Evolutionary conservation across 2,113 vertebrate species (phyloP).

Genomic region (Xenus cinereus): DNA sequence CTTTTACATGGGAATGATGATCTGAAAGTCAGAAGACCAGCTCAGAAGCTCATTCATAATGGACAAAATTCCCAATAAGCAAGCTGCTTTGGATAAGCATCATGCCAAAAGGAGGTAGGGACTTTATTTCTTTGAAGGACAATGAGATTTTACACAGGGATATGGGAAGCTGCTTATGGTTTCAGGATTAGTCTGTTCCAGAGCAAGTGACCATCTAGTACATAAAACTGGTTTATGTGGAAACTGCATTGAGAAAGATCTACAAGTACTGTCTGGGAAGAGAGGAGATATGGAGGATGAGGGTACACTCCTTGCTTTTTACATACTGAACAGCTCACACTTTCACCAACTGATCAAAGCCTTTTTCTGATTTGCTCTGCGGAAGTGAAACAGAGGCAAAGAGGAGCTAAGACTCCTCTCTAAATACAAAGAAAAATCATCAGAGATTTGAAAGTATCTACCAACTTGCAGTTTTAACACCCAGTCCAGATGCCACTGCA

Average conservation of each 20-base stretch:
- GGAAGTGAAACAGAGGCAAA: not conserved
- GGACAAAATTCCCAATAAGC: not conserved
- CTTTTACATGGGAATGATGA: not conserved
- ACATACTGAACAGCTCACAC: not conserved
- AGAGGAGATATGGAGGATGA: not conserved
- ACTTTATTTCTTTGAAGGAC: not conserved
- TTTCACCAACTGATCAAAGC: not conserved
- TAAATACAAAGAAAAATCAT: not conserved
- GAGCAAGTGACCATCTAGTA: not conserved
- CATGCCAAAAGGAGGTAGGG: not conserved
- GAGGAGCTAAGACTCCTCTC: not conserved
- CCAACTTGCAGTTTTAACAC: not conserved
- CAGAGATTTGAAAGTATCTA: not conserved
- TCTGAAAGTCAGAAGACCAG: not conserved
- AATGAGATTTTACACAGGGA: not conserved
- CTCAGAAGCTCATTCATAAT: not conserved
- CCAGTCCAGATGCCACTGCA: not conserved
- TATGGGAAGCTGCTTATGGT: not conserved
- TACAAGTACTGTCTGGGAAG: not conserved
- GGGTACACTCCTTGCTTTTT: no score
- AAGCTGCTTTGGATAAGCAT: not conserved
- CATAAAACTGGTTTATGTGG: not conserved
- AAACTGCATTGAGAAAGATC: not conserved
- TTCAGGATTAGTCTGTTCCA: not conserved
- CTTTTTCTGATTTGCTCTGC: not conserved